Evolutionary conservation across 2,888 invertebrate genomes (phyloP).

Genomic region (Himalopsyche tibetana): DNA sequence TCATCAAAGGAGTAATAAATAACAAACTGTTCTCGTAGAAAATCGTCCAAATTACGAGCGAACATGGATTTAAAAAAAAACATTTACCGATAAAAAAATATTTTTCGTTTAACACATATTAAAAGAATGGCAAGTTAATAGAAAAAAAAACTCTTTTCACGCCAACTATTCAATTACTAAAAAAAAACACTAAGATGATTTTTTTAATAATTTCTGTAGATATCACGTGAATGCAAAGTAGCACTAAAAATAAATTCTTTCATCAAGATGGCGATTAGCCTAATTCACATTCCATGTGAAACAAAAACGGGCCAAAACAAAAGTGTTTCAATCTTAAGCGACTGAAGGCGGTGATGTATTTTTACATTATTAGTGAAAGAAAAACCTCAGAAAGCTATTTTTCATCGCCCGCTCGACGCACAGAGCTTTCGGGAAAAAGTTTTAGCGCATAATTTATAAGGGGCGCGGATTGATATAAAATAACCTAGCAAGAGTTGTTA

Average conservation of each 20-base stretch:
- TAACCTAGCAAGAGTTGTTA: background rate
- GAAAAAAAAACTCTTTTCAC: no score
- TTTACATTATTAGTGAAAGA: constrained; percentile 8
- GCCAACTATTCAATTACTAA: no score
- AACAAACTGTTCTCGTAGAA: no score
- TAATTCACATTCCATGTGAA: constrained; percentile 12
- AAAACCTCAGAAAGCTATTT: constrained; percentile 24
- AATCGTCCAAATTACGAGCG: no score
- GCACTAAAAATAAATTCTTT: background rate
- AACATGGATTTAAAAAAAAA: no score
- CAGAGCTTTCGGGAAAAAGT: background rate
- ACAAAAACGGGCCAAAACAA: constrained; percentile 22
- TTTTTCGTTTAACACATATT: no score
- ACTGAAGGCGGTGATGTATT: constrained; percentile 10
- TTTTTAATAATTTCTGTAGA: background rate
- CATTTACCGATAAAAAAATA: no score
- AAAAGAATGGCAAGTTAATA: no score
- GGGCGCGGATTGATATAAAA: background rate
- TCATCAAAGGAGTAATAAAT: no score
- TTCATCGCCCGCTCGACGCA: background rate
- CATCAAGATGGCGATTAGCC: background rate
- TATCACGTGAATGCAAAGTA: background rate
- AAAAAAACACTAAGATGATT: no score
- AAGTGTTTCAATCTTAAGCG: background rate
- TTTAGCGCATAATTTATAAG: constrained; percentile 13